Base-by-base conservation (phyloP, 2,113 vertebrate genomes). In the Tylochromis polylepis region DNA sequence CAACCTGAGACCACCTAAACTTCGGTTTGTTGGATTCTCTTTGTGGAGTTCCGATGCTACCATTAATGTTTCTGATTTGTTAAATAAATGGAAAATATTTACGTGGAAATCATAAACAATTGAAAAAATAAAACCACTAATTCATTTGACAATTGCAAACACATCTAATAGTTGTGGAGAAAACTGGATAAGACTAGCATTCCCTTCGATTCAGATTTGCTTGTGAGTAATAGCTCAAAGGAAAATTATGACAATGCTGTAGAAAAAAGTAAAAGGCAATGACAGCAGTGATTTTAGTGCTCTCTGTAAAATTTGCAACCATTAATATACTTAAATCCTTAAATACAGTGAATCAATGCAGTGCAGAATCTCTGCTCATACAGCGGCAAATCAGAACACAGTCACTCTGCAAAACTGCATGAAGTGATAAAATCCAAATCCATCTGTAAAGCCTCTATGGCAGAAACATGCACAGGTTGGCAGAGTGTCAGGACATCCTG, bases 371-470 rank as follows among this genome's bases (percentile, higher is more conserved):
- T 41, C 62, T 70, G 36, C 65, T 70, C 38, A 43, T 38, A 46
- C 38, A 27, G 36, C 6, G n/a, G 84, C 46, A 70, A 79, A 81
- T 78, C 29, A 57, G 11, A 80, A 55, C 46, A 81, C 18, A 22
- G 55, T 41, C 49, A 11, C 20, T 22, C 22, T 38, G 18, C 20
- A 80, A 77, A 85, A 58, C 82, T 38, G 58, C 56, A 84, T 79
- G 12, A 89, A 84, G 80, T 70, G 38, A 82, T 79, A 27, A 86
- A 82, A 89, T 83, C 65, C 85, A 81, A 81, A 89, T 85, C 58
- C 62, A 41, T 82, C 55, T 3, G 5, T 49, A 62, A 59, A 79
- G 82, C 85, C 31, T 83, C 49, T 18, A 22, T 29, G 80, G 59
- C 80, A 59, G 38, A 27, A 38, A 57, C 5, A 36, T 78, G 59